phyloP scores from a whole-genome alignment of 2,797 vertebrate genomes.

The Tangara arthus region DNA sequence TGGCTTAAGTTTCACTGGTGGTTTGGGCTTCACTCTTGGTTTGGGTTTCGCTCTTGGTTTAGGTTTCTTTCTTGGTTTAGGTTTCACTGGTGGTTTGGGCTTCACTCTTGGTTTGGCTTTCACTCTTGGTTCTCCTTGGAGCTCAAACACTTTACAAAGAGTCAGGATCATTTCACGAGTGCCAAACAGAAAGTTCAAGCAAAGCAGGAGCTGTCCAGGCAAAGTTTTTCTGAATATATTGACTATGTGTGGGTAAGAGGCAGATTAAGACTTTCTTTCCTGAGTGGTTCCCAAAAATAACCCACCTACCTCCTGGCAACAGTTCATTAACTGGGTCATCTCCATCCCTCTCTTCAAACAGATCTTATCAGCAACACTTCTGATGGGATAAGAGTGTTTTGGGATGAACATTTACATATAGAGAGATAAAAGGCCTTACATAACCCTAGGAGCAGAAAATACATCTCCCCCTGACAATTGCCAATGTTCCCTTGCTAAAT shows the following conservation, averaged over 20 bases:
- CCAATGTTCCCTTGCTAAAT: background rate
- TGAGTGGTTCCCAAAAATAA: background rate
- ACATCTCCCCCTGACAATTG: background rate
- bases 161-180: background rate
- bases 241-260: background rate
- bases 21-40: background rate
- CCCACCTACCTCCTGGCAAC: background rate
- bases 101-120: accelerated
- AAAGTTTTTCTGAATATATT: accelerated
- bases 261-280: background rate
- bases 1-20: background rate
- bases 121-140: background rate
- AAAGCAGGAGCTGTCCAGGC: background rate
- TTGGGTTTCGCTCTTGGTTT: background rate
- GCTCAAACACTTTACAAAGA: background rate
- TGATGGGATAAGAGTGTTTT: background rate
- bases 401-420: background rate
- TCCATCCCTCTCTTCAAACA: background rate
- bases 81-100: too few species aligned
- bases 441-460: background rate
- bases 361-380: background rate
- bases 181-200: background rate
- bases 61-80: background rate
- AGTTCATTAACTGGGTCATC: background rate
- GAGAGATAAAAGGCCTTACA: background rate